A percentile compares a stretch with the other conserved stretches of the same genome.
These are phyloP conservation scores for Argyresthia albistria DNA, from an alignment of 2,888 invertebrate genomes.

Conservation along the genomic window DNA sequence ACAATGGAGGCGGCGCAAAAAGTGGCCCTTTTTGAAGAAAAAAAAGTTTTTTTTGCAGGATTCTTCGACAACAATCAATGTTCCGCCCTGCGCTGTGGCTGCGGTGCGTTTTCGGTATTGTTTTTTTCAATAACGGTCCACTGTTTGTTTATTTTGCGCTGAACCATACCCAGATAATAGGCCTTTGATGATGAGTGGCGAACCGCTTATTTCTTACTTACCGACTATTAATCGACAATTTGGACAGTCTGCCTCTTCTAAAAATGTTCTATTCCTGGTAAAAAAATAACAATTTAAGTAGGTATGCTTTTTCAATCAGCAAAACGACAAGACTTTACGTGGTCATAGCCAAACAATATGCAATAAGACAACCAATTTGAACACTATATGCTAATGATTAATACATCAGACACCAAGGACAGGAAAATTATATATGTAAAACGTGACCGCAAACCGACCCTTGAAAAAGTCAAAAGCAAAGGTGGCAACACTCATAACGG, in stretches of 20 bases:
- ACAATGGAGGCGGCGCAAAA: conserved; percentile 63
- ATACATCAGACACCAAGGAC: conserved; percentile 1
- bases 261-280: no score
- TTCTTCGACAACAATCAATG: conserved; percentile 56
- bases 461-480: conserved; percentile 24
- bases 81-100: conserved; percentile 38
- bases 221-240: no score
- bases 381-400: conserved; percentile 27
- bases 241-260: no score
- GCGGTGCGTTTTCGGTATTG: conserved; percentile 36
- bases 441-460: conserved; percentile 12
- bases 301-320: no score
- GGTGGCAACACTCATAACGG: conserved; percentile 27
- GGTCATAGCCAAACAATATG: no score
- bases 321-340: no score
- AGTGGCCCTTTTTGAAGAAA: conserved; percentile 42
- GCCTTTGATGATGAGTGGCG: no score
- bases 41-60: conserved; percentile 55
- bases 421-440: conserved; percentile 7
- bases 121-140: conserved; percentile 56
- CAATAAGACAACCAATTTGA: no score
- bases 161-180: no score
- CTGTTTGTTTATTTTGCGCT: conserved; percentile 58
- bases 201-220: no score
- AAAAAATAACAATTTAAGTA: no score